These are phyloP conservation scores for Drosophila colorata DNA, from an alignment of 2,888 invertebrate genomes.

Conservation along the genomic window DNA sequence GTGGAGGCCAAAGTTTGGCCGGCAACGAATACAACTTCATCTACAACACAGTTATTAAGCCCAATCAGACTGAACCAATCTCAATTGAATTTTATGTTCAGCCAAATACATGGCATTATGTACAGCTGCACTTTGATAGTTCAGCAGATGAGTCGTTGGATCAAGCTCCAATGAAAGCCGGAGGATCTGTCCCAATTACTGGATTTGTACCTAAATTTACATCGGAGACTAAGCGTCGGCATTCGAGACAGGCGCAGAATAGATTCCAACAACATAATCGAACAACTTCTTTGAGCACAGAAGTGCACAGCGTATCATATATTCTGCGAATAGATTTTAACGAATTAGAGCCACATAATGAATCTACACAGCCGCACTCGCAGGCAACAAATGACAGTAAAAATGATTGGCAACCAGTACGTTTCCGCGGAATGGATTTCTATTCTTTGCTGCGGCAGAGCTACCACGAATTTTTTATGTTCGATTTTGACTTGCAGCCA, in stretches of 20 bases:
- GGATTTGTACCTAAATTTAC: background rate
- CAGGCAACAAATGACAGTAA: conserved; percentile 1
- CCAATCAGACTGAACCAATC: conserved; percentile 84
- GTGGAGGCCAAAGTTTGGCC: conserved; percentile 7
- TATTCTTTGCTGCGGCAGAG: conserved; percentile 87
- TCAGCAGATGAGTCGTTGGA: conserved; percentile 3
- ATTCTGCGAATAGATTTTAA: conserved; percentile 78
- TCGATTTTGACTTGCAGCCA: conserved; percentile 90
- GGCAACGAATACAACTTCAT: conserved; percentile 86
- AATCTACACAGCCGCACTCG: conserved; percentile 17
- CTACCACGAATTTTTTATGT: conserved; percentile 91
- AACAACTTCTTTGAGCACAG: conserved; percentile 26
- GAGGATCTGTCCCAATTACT: background rate
- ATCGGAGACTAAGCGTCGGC: background rate
- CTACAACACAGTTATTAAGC: conserved; percentile 86
- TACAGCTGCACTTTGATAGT: conserved; percentile 84
- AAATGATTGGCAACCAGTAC: conserved; percentile 69
- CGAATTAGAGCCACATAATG: conserved; percentile 34
- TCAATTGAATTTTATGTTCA: conserved; percentile 86
- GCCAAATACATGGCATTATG: conserved; percentile 88
- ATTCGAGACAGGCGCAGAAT: background rate
- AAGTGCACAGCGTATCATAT: conserved; percentile 65
- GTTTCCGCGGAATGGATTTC: conserved; percentile 79
- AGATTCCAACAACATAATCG: conserved; percentile 18
- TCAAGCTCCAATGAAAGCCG: background rate